These are phyloP conservation scores for Agrilus planipennis DNA, from an alignment of 1,140 invertebrate genomes.

Conservation along the genomic window DNA sequence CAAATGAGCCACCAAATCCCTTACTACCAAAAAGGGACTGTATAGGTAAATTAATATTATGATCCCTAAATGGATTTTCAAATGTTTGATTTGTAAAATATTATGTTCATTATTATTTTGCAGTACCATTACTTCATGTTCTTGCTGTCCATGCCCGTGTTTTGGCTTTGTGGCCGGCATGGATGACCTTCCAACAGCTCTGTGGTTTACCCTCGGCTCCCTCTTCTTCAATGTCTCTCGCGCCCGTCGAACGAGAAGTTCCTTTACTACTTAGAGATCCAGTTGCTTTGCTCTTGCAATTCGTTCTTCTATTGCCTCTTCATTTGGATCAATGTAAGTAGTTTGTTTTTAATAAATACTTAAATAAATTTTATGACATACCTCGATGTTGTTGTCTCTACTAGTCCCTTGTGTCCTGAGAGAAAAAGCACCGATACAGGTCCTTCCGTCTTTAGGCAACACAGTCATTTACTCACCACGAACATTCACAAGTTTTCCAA, in stretches of 20 bases:
- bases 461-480: too few species aligned
- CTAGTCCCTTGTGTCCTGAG: too few species aligned
- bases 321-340: slow-evolving; percentile 76
- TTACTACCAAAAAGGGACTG: slow-evolving; percentile 72
- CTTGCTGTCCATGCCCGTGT: slow-evolving; percentile 64
- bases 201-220: slow-evolving; percentile 37
- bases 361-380: too few species aligned
- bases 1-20: slow-evolving; percentile 42
- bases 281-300: slow-evolving; percentile 70
- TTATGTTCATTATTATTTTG: slow-evolving; percentile 21
- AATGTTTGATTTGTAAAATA: too few species aligned
- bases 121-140: slow-evolving; percentile 80
- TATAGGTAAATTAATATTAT: slow-evolving; percentile 49
- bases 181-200: slow-evolving; percentile 51
- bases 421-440: too few species aligned
- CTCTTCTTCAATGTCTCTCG: slow-evolving; percentile 30
- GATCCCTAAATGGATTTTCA: too few species aligned
- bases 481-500: too few species aligned
- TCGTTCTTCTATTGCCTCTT: slow-evolving; percentile 71
- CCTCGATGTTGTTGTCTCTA: too few species aligned
- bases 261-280: slow-evolving; percentile 78
- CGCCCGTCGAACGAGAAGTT: slow-evolving; percentile 50
- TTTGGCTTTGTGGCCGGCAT: slow-evolving; percentile 52
- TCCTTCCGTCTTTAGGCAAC: too few species aligned
- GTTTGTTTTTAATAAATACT: too few species aligned